Evolutionary conservation across 1,140 invertebrate genomes (phyloP), one percentile per base, ranked within the genome.

Genomic region (Carcinoscorpius rotundicauda): DNA sequence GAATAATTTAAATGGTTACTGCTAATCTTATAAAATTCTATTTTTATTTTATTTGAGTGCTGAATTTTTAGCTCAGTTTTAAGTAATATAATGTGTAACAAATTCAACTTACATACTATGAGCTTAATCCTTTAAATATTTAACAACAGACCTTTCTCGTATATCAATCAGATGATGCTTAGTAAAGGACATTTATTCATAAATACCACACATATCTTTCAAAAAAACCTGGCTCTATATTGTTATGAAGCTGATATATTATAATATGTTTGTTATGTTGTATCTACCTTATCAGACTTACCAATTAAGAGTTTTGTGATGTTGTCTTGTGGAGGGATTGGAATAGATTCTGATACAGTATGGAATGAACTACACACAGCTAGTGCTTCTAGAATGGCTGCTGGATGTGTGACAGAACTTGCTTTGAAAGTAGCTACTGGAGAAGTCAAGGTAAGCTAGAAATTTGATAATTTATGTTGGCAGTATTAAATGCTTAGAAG

Each of bases 291-390:
- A 68, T 64, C 83, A 61, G 82, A 86, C 64, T 76, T 91, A 63
- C 88, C 88, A 6, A 85, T 93, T 51, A 90, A 90, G 69, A 90
- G 85, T 76, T 93, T 97, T 73, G 89, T 95, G 3, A 83, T 91
- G 65, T 79, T 99, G 59, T 85, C 89, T 4, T 99, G 97, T 80
- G 95, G 95, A 60, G 97, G 96, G 9, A 85, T 98, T 63, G 97
- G 97, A 60, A 93, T 98, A 5, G 96, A 99, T 80, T 89, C 91
- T 8, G 93, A 97, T 76, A 99, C 96, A 6, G 95, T 94, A 10
- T 99, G 96, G 93, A 96, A 97, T 80, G 94, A 98, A 74, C 78
- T 90, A 59, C 90, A 95, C 75, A 99, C 97, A 48, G 87, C 93
- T 8, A 84, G 89, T 52, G 96, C 95, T 4, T 91, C 94, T 11